Evolutionary conservation across 2,888 invertebrate species (phyloP), one percentile per base, ranked within the genome.

Genomic region (Oscheius sp.): DNA sequence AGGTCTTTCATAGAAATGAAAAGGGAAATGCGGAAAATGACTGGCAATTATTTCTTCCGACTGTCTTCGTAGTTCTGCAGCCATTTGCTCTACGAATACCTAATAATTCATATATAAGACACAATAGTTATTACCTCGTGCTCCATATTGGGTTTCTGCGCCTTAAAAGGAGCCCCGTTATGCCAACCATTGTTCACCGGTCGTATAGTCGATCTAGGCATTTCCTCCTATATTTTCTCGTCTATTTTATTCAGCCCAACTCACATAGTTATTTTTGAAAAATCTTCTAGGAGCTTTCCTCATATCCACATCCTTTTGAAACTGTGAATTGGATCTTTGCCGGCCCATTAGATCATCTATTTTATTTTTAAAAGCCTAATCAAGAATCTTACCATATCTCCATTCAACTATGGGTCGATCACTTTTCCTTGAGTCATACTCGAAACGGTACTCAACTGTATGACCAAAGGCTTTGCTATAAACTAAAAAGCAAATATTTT

Each of bases 401-500:
- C 75, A 72, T 55, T 72, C 69, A 34, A 77, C 73, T 15, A 75
- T 63, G 2, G 77, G 77, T 25, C 73, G 66, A 0, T 57, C 53
- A 39, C 69, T 72, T 45, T 65, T 65, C 61, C 69, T 74, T 8
- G 77, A 75, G 67, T 77, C 77, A 39, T 72, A 77, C 48, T 77
- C 77, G 29, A 74, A 77, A 15, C 71, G 63, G 63, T 77, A 77
- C 65, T 77, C 77, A 25, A 77, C 69, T 5, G 73, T 63, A 39
- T 75, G 75, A 6, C 75, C 77, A 42, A 69, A 77, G 70, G 72
- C 5, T 46, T 68, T 53, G 23, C 61, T 25, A 4, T 3, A 15
- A 27, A 45, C 61, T 61, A n/a, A 61, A 25, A 15, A 25, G 15
- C 37, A 10, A 37, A 37, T 37, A 37, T 37, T 10, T 10, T n/a